Conservation (phyloP, 2,797 vertebrate species). For the Rhinichthys osculus region DNA sequence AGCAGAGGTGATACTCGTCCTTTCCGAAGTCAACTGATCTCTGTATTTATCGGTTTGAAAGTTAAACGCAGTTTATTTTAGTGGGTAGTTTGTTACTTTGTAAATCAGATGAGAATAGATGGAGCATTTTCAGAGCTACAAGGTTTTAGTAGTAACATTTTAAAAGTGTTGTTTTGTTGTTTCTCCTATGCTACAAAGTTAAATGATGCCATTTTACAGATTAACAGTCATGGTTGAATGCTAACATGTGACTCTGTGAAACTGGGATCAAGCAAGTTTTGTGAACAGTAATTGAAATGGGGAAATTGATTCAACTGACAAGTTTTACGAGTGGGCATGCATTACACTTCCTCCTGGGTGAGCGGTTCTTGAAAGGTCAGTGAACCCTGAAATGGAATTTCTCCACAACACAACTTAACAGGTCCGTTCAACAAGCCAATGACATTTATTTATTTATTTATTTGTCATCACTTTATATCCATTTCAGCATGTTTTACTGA, state of each 20-base stretch:
- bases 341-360: slow-evolving; percentile 72
- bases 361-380: slow-evolving; percentile 68
- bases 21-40: neutral
- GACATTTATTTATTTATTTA: slow-evolving; percentile 7
- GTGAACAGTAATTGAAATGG: slow-evolving; percentile 71
- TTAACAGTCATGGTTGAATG: slow-evolving; percentile 12
- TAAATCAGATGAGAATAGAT: slow-evolving; percentile 4
- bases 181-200: neutral
- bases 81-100: neutral
- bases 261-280: slow-evolving; percentile 5
- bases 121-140: neutral
- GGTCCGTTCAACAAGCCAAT: slow-evolving; percentile 64
- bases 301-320: slow-evolving; percentile 76
- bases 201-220: slow-evolving; percentile 17
- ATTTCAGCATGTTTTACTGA: neutral
- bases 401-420: slow-evolving; percentile 71
- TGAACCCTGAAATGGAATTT: slow-evolving; percentile 81
- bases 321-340: slow-evolving; percentile 67
- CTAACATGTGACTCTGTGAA: neutral
- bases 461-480: neutral
- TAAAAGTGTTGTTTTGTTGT: slow-evolving; percentile 1
- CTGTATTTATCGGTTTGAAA: neutral
- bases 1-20: slow-evolving; percentile 5
- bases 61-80: neutral
- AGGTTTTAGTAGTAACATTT: slow-evolving; percentile 26